These are phyloP conservation scores for Enteromius viviparus DNA, from an alignment of 2,797 vertebrate genomes.

Conservation along the genomic window DNA sequence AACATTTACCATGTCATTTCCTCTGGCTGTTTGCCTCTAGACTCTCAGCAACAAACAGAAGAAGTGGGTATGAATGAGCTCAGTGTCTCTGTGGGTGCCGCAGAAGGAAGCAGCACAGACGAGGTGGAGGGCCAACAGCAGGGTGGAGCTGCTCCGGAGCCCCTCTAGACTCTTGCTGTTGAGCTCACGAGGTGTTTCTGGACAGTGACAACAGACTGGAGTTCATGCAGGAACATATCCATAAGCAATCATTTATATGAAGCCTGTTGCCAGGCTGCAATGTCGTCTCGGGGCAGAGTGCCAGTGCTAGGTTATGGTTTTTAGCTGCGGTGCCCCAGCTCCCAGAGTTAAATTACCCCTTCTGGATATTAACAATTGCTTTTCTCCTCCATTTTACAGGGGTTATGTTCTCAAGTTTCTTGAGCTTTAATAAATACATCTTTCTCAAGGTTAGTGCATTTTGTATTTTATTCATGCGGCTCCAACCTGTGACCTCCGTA, in stretches of 20 bases:
- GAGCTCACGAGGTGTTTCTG: slow-evolving; percentile 75
- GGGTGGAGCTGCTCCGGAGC: slow-evolving; percentile 42
- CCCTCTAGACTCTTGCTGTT: slow-evolving; percentile 53
- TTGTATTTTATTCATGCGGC: slow-evolving; percentile 26
- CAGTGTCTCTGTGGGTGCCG: slow-evolving; percentile 52
- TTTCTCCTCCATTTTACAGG: background rate
- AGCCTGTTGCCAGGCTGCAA: slow-evolving; percentile 44
- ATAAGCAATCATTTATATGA: slow-evolving; percentile 33
- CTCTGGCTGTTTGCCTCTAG: slow-evolving; percentile 34
- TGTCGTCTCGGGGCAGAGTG: slow-evolving; percentile 42
- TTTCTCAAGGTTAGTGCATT: slow-evolving; percentile 33
- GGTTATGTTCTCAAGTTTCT: slow-evolving; percentile 23
- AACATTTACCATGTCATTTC: slow-evolving; percentile 33
- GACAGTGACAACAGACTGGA: slow-evolving; percentile 66
- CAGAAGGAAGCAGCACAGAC: slow-evolving; percentile 62
- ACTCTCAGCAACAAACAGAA: slow-evolving; percentile 32
- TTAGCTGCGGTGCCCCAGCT: background rate
- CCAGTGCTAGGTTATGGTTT: slow-evolving; percentile 27
- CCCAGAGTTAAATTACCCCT: slow-evolving; percentile 16
- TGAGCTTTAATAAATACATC: slow-evolving; percentile 27
- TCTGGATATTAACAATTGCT: slow-evolving; percentile 13
- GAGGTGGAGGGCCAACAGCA: slow-evolving; percentile 57
- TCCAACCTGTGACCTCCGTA: slow-evolving; percentile 22
- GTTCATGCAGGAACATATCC: slow-evolving; percentile 64
- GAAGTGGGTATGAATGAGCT: slow-evolving; percentile 56